Evolutionary conservation across 2,113 vertebrate genomes (phyloP).

Genomic region (Apteryx owenii): DNA sequence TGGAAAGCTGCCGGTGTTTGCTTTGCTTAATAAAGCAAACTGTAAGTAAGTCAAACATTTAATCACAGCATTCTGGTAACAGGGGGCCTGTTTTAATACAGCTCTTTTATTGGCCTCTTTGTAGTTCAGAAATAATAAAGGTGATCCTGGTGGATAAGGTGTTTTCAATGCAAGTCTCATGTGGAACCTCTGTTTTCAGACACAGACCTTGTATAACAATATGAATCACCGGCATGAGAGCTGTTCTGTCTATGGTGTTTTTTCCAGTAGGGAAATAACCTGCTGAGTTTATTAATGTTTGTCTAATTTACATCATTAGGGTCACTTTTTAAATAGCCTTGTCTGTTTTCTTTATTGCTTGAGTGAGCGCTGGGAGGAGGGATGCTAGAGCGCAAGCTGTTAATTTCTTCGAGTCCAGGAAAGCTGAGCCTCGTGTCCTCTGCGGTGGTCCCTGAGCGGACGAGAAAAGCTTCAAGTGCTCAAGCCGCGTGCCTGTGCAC

Average conservation of each 20-base stretch:
- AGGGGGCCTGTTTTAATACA: slow-evolving; percentile 35
- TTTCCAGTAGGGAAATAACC: slow-evolving; percentile 63
- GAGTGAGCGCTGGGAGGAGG: not conserved
- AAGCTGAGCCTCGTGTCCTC: not conserved
- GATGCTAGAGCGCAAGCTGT: not conserved
- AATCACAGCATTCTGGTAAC: slow-evolving; percentile 37
- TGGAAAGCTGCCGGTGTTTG: slow-evolving; percentile 47
- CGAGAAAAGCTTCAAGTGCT: not conserved
- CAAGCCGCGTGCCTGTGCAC: not conserved
- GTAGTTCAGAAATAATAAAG: slow-evolving; percentile 57
- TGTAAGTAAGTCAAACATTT: slow-evolving; percentile 67
- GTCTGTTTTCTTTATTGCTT: not conserved
- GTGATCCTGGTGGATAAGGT: not conserved
- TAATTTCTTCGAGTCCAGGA: accelerated
- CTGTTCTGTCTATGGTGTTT: slow-evolving; percentile 26
- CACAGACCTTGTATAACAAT: slow-evolving; percentile 20
- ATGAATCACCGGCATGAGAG: slow-evolving; percentile 13
- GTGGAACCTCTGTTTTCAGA: slow-evolving; percentile 56
- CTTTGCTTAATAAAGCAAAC: slow-evolving; percentile 65
- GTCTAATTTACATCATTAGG: slow-evolving; percentile 68
- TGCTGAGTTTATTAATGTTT: slow-evolving; percentile 73
- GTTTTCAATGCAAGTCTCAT: slow-evolving; percentile 42
- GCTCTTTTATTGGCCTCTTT: slow-evolving; percentile 64
- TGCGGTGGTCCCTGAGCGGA: not conserved
- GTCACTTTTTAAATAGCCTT: slow-evolving; percentile 36